Evolutionary conservation across 2,113 vertebrate species (phyloP), one percentile per base, ranked within the genome.

Genomic region (Cettia cetti): DNA sequence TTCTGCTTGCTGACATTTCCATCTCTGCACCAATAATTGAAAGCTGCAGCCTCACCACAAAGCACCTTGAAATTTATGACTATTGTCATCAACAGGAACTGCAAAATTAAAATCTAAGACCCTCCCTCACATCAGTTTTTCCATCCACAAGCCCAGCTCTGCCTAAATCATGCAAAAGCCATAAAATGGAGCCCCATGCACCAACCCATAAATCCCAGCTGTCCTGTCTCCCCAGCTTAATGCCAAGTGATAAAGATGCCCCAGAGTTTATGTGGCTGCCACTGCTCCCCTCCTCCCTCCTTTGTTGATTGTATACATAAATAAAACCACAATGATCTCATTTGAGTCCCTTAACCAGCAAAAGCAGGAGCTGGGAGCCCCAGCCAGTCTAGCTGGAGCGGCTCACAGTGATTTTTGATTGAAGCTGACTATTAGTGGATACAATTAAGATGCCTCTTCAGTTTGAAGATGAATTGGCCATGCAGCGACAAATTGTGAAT

Each of bases 391-490:
- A 31, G 84, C 82, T 86, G 92, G 83, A 97, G 89, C 15, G 64
- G 94, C 94, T 95, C 94, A 47, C 45, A 82, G 94, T 96, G 94
- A 97, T 95, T 97, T 97, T 93, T 94, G 96, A 96, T 97, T 97
- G 95, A 98, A 97, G 96, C 91, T 95, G 95, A 94, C 97, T 95
- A 96, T 97, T 97, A 98, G 94, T 77, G 86, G 95, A 97, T 97
- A 97, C 97, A 98, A 98, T 99, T 98, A 98, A 98, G 97, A 97
- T 94, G 96, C 97, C 13, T 69, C 93, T 97, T 97, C 97, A 93
- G 92, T 97, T 97, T 97, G 97, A 97, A 97, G 97, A 98, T 96
- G 97, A 98, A 98, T 97, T 96, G 97, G 86, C 96, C 92, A 60
- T 71, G 96, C 96, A 97, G 97, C 26, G 31, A 96, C 97, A 98